Conservation (phyloP, 2,797 vertebrate species). For the Poeciliopsis infans region DNA sequence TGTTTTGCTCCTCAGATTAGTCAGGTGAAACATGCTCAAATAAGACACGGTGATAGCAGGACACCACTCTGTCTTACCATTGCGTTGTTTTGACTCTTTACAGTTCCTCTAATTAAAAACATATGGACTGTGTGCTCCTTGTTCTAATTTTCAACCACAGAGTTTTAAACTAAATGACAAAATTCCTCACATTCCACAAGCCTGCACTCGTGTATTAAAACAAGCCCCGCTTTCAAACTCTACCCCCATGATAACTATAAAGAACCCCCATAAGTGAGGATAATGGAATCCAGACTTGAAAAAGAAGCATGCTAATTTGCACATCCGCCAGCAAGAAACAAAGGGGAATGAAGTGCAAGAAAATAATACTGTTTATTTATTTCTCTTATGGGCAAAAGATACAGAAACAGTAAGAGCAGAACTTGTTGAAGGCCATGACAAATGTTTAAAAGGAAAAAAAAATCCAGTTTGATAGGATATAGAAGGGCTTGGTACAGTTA, state of each 20-base stretch:
- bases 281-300: constrained; percentile 76
- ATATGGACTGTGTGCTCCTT: constrained; percentile 56
- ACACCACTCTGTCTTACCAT: constrained; percentile 36
- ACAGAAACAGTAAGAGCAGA: constrained; percentile 32
- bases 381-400: constrained; percentile 43
- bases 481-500: constrained; percentile 15
- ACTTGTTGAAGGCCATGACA: constrained; percentile 8
- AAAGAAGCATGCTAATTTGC: constrained; percentile 70
- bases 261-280: constrained; percentile 60
- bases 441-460: constrained; percentile 27
- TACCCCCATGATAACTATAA: constrained; percentile 75
- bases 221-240: constrained; percentile 66
- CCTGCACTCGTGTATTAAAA: constrained; percentile 73
- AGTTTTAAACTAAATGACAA: constrained; percentile 73
- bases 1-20: constrained; percentile 40
- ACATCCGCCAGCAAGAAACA: constrained; percentile 62
- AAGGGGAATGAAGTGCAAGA: constrained; percentile 39
- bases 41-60: constrained; percentile 7
- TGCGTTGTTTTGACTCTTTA: constrained; percentile 60
- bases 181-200: constrained; percentile 75
- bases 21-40: constrained; percentile 11
- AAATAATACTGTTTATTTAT: constrained; percentile 48
- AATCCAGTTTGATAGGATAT: constrained; percentile 34
- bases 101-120: constrained; percentile 71
- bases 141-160: constrained; percentile 68